A percentile compares a stretch with the other conserved stretches of the same genome.
phyloP scores from a whole-genome alignment of 1,140 invertebrate genomes.

The Meteorus sp. region DNA sequence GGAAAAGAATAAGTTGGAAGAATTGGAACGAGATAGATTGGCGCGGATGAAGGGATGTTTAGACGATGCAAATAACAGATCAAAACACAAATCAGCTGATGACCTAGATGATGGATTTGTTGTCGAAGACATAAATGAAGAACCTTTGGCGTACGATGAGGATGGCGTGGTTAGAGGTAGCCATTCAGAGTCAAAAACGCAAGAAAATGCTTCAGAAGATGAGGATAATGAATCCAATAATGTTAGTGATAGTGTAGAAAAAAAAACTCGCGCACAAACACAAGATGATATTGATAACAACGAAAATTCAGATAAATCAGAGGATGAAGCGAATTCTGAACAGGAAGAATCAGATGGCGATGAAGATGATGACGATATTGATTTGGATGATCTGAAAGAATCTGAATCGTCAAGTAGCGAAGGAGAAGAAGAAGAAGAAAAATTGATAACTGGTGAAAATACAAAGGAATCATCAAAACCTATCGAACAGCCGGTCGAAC shows the following conservation, averaged over 20 bases:
- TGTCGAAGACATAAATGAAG: conserved; percentile 57
- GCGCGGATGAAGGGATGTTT: conserved; percentile 73
- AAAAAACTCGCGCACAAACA: too few relatives aligned
- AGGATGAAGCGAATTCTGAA: conserved; percentile 43
- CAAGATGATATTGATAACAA: conserved; percentile 40
- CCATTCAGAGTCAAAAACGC: too few relatives aligned
- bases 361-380: conserved; percentile 43
- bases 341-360: conserved; percentile 37
- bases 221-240: too few relatives aligned
- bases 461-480: not conserved
- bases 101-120: conserved; percentile 77
- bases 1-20: conserved; percentile 77
- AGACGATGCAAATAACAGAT: conserved; percentile 44
- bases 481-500: not conserved
- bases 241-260: too few relatives aligned
- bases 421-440: conserved; percentile 42
- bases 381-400: conserved; percentile 58
- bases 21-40: conserved; percentile 75
- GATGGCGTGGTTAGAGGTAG: conserved; percentile 45
- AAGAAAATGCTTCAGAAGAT: conserved; percentile 36
- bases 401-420: conserved; percentile 45
- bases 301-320: conserved; percentile 37
- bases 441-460: conserved; percentile 30
- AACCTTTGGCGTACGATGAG: conserved; percentile 56
- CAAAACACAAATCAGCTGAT: conserved; percentile 71